These are phyloP conservation scores for Dasyurus viverrinus DNA, from an alignment of 2,113 vertebrate species.

Conservation along the genomic window DNA sequence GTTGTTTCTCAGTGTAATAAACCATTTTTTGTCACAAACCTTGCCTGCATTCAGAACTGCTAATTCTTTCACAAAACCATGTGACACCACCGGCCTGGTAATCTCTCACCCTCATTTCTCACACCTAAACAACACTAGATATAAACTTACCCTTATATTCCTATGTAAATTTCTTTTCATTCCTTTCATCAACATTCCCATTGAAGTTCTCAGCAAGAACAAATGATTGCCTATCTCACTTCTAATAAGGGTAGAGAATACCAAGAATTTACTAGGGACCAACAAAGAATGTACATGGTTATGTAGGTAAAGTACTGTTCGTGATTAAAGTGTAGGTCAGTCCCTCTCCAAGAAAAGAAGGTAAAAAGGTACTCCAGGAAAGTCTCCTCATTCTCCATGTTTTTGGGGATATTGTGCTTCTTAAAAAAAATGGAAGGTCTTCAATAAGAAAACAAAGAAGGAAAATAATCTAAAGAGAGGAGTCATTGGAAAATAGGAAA, in stretches of 20 bases:
- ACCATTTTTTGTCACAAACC: too few relatives aligned
- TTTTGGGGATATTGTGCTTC: not conserved
- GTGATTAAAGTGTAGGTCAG: not conserved
- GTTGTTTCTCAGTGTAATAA: too few relatives aligned
- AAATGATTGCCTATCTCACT: too few relatives aligned
- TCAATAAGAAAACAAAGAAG: not conserved
- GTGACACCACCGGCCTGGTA: too few relatives aligned
- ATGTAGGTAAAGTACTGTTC: not conserved
- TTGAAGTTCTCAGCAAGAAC: not conserved
- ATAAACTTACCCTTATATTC: too few relatives aligned
- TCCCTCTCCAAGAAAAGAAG: not conserved
- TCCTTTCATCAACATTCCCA: not conserved
- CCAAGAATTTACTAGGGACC: not conserved
- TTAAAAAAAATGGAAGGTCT: not conserved
- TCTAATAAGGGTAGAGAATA: too few relatives aligned
- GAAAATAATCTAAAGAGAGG: not conserved
- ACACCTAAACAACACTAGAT: too few relatives aligned
- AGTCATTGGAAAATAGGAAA: not conserved
- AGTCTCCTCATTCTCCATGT: too few relatives aligned
- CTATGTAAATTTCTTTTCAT: not conserved
- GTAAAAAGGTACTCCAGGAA: too few relatives aligned
- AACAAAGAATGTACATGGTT: not conserved
- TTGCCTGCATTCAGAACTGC: too few relatives aligned
- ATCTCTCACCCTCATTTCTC: too few relatives aligned
- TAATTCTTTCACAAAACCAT: too few relatives aligned